These are phyloP conservation scores for Carposina sasakii DNA, from an alignment of 1,140 invertebrate species.

Conservation along the genomic window DNA sequence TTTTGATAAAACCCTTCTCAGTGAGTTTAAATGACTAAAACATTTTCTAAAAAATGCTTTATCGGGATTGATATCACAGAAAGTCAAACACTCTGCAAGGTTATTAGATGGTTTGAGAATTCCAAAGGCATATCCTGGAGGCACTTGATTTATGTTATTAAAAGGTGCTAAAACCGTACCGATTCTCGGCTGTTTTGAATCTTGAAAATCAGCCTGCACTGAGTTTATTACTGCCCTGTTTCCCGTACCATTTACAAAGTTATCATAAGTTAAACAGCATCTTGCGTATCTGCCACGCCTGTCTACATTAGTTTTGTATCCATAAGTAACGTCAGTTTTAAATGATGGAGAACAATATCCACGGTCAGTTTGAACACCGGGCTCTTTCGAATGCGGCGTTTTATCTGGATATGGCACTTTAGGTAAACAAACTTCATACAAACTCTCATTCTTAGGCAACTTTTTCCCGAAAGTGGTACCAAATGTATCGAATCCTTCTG, in stretches of 20 bases:
- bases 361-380: constrained; percentile 37
- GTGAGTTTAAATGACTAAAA: constrained; percentile 13
- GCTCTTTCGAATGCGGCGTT: constrained; percentile 41
- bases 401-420: constrained; percentile 36
- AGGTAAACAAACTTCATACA: constrained; percentile 28
- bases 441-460: constrained; percentile 21
- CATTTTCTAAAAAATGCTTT: constrained; percentile 29
- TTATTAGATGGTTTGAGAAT: constrained; percentile 20
- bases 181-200: constrained; percentile 22
- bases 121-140: constrained; percentile 46
- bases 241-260: constrained; percentile 23
- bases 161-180: constrained; percentile 41
- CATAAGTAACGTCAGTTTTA: constrained; percentile 33
- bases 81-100: constrained; percentile 26
- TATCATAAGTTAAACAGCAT: constrained; percentile 38
- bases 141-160: constrained; percentile 42
- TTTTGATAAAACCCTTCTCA: constrained; percentile 15
- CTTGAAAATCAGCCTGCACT: constrained; percentile 36
- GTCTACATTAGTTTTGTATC: constrained; percentile 31
- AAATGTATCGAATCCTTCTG: constrained; percentile 40
- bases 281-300: constrained; percentile 35
- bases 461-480: constrained; percentile 48
- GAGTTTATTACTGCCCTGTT: constrained; percentile 21
- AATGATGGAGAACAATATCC: constrained; percentile 35
- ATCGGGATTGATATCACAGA: constrained; percentile 37